These are phyloP conservation scores for Eupithecia inturbata DNA, from an alignment of 2,888 invertebrate genomes.

Conservation along the genomic window DNA sequence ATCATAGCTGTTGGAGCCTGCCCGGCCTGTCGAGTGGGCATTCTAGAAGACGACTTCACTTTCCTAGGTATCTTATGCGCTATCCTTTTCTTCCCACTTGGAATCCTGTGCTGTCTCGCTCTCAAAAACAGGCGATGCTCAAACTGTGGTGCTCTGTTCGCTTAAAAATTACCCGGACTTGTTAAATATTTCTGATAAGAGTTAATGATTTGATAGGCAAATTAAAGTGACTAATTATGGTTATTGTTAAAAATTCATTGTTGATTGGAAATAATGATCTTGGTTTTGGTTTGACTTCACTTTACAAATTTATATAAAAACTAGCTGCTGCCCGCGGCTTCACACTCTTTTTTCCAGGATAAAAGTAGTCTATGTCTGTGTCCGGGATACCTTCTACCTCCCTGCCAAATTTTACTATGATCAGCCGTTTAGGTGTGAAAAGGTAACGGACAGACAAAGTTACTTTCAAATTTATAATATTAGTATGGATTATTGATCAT, in stretches of 20 bases:
- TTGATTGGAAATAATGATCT: slow-evolving; percentile 21
- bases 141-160: slow-evolving; percentile 94
- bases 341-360: too few relatives aligned
- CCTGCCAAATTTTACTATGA: too few relatives aligned
- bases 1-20: slow-evolving; percentile 94
- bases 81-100: slow-evolving; percentile 93
- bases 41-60: slow-evolving; percentile 94
- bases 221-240: slow-evolving; percentile 37
- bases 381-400: too few relatives aligned
- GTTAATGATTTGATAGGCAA: slow-evolving; percentile 49
- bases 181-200: slow-evolving; percentile 47
- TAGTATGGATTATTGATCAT: background rate
- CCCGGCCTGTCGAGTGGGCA: slow-evolving; percentile 94
- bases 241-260: background rate
- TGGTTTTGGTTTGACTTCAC: background rate
- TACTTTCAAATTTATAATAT: too few relatives aligned
- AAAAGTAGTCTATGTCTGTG: too few relatives aligned
- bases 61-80: slow-evolving; percentile 93
- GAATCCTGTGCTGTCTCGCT: slow-evolving; percentile 93
- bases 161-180: slow-evolving; percentile 60
- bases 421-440: too few relatives aligned
- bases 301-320: background rate
- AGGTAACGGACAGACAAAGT: too few relatives aligned
- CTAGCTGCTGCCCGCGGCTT: too few relatives aligned
- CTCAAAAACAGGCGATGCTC: slow-evolving; percentile 93